These are phyloP conservation scores for Scolanthus callimorphus DNA, from an alignment of 92 coral and sea anemone genomes.

Conservation along the genomic window DNA sequence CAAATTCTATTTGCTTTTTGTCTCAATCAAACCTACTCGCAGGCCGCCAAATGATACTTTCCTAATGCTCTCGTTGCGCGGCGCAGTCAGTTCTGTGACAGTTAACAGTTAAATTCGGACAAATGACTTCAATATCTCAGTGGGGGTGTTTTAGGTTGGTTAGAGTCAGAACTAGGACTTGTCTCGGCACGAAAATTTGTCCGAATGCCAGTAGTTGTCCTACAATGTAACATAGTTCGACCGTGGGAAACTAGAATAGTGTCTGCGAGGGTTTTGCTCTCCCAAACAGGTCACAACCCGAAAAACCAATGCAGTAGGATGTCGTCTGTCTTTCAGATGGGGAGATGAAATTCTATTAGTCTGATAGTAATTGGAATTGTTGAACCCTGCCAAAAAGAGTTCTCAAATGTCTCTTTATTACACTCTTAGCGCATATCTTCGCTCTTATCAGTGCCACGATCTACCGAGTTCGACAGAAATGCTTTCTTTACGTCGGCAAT, in stretches of 20 bases:
- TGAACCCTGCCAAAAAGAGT: conserved; percentile 12
- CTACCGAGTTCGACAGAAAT: conserved; percentile 43
- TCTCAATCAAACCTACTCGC: not conserved
- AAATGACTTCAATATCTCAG: conserved; percentile 52
- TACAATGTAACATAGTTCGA: too few relatives aligned
- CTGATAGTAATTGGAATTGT: conserved; percentile 22
- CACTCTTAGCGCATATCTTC: conserved; percentile 12
- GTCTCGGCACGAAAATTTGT: conserved; percentile 19
- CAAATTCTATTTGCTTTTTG: too few relatives aligned
- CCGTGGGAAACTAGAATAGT: conserved; percentile 29
- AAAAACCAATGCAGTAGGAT: conserved; percentile 15
- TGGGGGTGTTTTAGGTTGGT: conserved; percentile 32
- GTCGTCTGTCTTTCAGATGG: conserved; percentile 13
- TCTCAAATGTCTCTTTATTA: conserved; percentile 38
- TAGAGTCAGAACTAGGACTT: conserved; percentile 1
- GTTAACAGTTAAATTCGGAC: conserved; percentile 7
- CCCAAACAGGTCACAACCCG: conserved; percentile 15
- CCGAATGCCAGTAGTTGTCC: conserved; percentile 11
- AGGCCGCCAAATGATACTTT: not conserved
- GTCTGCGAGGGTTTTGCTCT: conserved; percentile 22
- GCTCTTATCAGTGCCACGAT: conserved; percentile 18
- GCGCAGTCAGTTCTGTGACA: conserved; percentile 3
- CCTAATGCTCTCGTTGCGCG: not conserved
- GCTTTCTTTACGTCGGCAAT: conserved; percentile 7
- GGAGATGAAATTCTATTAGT: conserved; percentile 19